Base-by-base conservation (phyloP, 2,797 vertebrate genomes). In the Diglossa cyanea region DNA sequence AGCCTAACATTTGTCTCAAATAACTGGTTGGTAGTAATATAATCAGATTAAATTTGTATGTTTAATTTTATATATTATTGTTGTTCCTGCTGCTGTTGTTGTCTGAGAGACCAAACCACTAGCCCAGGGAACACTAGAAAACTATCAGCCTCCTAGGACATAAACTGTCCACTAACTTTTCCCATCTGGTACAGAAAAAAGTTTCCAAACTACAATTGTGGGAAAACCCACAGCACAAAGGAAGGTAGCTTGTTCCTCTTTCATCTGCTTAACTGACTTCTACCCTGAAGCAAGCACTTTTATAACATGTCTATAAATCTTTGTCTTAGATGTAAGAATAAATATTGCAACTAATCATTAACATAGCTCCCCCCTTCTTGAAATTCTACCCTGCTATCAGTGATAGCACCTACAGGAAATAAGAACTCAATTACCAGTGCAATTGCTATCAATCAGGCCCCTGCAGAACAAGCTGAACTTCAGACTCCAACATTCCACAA, bases 391-490 rank as follows among this genome's bases (percentile, higher is more conserved):
- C 45, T 78, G 24, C 45, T 31, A n/a, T 89, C 63, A 50, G 21
- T 39, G 47, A 76, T 72, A 82, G 19, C 2, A 25, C 57, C 78
- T 89, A 53, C 31, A 87, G 45, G 60, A 95, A 95, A 73, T 76
- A 91, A 72, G 60, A 91, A 90, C 67, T 87, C 55, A 62, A 51
- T 87, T 95, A 55, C 28, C n/a, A 78, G 50, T 78, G 13, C 30
- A 71, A 68, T 65, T 75, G 13, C 42, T 87, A 76, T 70, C 85
- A 89, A 55, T 79, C 68, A 82, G 42, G 17, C 3, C 66, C 26
- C 42, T 57, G 24, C 21, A 87, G 39, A 85, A 50, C 42, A 75
- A 76, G 11, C 11, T 61, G n/a, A 42, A 57, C 14, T 79, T 91
- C 58, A 81, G 23, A 71, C 39, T 72, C 35, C 45, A 87, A 53